Evolutionary conservation across 2,888 invertebrate genomes (phyloP).

Genomic region (Maniola hyperantus): DNA sequence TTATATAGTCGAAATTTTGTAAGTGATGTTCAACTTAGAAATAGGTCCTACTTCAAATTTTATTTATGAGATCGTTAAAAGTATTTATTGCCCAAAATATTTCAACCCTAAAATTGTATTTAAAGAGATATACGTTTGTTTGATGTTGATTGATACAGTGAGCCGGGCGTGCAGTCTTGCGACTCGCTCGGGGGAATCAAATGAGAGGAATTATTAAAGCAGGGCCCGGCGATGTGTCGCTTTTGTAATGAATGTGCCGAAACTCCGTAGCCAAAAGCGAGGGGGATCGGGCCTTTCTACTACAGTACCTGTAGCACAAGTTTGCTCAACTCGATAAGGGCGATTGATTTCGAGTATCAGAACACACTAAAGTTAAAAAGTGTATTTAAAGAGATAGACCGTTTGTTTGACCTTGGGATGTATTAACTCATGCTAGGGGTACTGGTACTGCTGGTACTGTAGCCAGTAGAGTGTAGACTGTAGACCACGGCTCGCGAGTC

Average conservation of each 20-base stretch:
- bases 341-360: neutral
- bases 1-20: neutral
- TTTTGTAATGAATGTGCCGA: constrained; percentile 77
- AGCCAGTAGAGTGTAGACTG: neutral
- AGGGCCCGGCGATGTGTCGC: constrained; percentile 75
- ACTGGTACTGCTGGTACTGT: neutral
- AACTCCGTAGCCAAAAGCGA: constrained; percentile 46
- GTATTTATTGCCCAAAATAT: constrained; percentile 7
- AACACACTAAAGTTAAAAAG: neutral
- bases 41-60: no score
- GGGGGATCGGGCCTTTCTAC: constrained; percentile 59
- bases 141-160: constrained; percentile 83
- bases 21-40: no score
- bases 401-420: no score
- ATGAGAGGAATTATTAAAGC: constrained; percentile 81
- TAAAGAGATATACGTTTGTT: constrained; percentile 65
- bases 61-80: constrained; percentile 15
- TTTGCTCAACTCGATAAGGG: neutral
- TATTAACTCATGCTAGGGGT: neutral
- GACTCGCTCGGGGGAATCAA: constrained; percentile 66
- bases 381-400: no score
- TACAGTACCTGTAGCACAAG: neutral
- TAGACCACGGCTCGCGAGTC: constrained; percentile 41
- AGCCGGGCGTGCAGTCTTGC: constrained; percentile 77
- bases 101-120: constrained; percentile 40